Evolutionary conservation across 2,888 invertebrate genomes (phyloP), one percentile per base, ranked within the genome.

Genomic region (Stenurella melanura): DNA sequence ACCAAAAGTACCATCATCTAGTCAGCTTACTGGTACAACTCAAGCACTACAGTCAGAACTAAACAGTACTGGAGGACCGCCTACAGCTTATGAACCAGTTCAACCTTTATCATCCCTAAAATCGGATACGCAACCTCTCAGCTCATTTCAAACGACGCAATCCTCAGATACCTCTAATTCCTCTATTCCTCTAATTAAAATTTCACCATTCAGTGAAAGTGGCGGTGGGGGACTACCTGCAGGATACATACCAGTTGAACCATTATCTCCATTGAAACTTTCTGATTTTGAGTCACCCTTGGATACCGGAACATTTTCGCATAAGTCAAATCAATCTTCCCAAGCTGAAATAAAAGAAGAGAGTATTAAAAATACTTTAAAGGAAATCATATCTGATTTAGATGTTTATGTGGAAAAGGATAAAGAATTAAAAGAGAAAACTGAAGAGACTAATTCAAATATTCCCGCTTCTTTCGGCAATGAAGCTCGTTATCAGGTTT

Each of bases 341-440:
- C 26, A 74, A 26, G 83, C 84, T 6, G 89, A 91, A 86, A 91
- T 91, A 74, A 89, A 91, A 82, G 91, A 92, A 84, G 92, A 91
- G 79, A 91, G 89, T 82, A 91, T 92, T 75, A 92, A 91, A 82
- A 92, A 91, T 83, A 90, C 91, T 17, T 87, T 93, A 73, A 92
- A 92, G 81, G 92, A 92, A 84, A 93, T 93, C 71, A 92, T 93
- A 81, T 92, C 91, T 38, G 92, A 92, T 88, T 91, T 93, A 85
- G 93, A 93, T 86, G 90, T 89, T 66, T 92, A 91, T 80, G 92
- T 91, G 34, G 91, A 90, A 81, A 90, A 89, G 63, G 91, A 92
- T 81, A 85, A 81, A 26, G 87, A 86, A 69, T 70, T 87, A 57
- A 84, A 83, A 57, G 85, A 85, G n/a, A 69, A 61, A 42, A 72